phyloP scores from a whole-genome alignment of 2,888 invertebrate species.

The Nasonovia ribisnigri region DNA sequence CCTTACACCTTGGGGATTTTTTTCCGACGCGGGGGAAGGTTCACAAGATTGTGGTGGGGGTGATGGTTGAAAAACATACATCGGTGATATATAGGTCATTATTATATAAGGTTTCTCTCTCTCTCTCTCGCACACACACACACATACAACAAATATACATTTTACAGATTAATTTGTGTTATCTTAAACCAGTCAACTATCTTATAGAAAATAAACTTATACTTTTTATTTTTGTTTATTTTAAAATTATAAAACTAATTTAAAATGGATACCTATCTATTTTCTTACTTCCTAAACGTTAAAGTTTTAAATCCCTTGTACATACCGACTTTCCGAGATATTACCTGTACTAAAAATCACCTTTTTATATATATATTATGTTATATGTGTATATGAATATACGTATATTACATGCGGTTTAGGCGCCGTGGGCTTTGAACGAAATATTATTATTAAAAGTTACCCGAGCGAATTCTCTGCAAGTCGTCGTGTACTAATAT shows the following conservation, averaged over 20 bases:
- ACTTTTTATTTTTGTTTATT: neutral
- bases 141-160: neutral
- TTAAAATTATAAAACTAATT: neutral
- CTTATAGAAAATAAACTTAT: neutral
- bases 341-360: neutral
- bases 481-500: neutral
- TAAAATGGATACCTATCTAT: neutral
- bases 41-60: neutral
- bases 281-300: neutral
- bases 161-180: neutral
- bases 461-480: constrained; percentile 23
- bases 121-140: no score
- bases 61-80: neutral
- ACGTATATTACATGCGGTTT: neutral
- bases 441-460: constrained; percentile 47
- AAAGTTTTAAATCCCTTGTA: neutral
- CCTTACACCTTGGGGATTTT: neutral
- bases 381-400: neutral
- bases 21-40: neutral
- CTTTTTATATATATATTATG: neutral
- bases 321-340: neutral
- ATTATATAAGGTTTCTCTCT: neutral
- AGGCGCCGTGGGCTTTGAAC: neutral
- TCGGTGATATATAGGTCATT: neutral
- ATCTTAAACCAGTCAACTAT: neutral